phyloP scores from a whole-genome alignment of 1,140 invertebrate genomes.

The Drosophila kepulauana region DNA sequence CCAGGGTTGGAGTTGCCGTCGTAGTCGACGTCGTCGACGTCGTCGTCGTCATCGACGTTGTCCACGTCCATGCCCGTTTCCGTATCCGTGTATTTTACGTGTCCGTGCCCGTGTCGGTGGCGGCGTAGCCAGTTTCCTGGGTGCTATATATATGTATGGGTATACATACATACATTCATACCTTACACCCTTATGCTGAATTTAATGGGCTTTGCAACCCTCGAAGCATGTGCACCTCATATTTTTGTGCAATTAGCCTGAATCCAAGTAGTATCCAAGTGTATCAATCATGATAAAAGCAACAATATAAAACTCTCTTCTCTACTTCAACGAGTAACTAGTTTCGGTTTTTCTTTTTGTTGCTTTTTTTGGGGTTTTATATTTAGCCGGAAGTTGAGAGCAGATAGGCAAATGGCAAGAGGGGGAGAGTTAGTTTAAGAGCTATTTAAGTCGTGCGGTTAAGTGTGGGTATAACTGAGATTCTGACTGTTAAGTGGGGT shows the following conservation, averaged over 20 bases:
- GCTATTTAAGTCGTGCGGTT: slow-evolving; percentile 56
- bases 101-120: slow-evolving; percentile 43
- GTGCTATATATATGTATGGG: not conserved
- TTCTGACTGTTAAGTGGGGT: slow-evolving; percentile 38
- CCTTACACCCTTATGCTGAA: slow-evolving; percentile 15
- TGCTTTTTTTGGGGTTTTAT: slow-evolving; percentile 48
- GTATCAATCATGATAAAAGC: slow-evolving; percentile 74
- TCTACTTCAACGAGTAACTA: slow-evolving; percentile 29
- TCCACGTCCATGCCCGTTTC: slow-evolving; percentile 48
- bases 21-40: not conserved
- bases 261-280: slow-evolving; percentile 53
- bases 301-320: slow-evolving; percentile 15
- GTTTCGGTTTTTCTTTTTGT: too few relatives aligned
- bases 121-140: slow-evolving; percentile 21
- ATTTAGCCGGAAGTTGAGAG: slow-evolving; percentile 52
- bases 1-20: slow-evolving; percentile 58
- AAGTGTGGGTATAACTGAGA: slow-evolving; percentile 31
- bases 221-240: slow-evolving; percentile 73
- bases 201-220: slow-evolving; percentile 53
- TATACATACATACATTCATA: slow-evolving; percentile 27
- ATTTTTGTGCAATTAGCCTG: slow-evolving; percentile 81
- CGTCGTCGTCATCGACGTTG: too few relatives aligned
- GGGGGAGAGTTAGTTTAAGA: slow-evolving; percentile 52
- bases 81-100: slow-evolving; percentile 37
- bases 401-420: slow-evolving; percentile 23